Conservation (phyloP, 2,888 invertebrate genomes). For the Torymus aiolomorphi region DNA sequence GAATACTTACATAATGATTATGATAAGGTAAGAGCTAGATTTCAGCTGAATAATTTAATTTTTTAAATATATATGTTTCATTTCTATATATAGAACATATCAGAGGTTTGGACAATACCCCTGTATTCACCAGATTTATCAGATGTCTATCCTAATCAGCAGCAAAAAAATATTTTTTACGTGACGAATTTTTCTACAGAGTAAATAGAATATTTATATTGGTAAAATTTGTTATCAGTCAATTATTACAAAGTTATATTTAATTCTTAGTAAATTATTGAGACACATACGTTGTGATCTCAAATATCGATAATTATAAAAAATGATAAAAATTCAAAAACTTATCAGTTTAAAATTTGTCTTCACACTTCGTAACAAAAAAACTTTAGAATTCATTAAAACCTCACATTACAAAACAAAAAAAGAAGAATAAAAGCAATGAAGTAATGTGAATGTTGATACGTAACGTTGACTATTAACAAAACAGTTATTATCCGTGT, state of each 20-base stretch:
- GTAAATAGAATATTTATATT: conserved; percentile 22
- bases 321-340: no score
- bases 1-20: not conserved
- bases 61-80: not conserved
- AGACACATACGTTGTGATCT: no score
- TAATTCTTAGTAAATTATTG: no score
- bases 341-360: no score
- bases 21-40: conserved; percentile 6
- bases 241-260: not conserved
- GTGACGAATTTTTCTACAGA: conserved; percentile 61
- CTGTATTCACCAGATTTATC: conserved; percentile 79
- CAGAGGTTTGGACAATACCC: conserved; percentile 80
- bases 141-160: conserved; percentile 79
- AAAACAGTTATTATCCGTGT: no score
- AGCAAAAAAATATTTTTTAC: conserved; percentile 75
- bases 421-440: no score
- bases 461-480: no score
- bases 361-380: no score
- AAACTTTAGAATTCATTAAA: no score
- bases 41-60: not conserved
- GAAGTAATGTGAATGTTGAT: no score
- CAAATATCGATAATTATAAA: no score
- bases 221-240: not conserved
- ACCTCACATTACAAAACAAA: no score
- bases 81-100: conserved; percentile 74